These are phyloP conservation scores for Mus caroli DNA, from an alignment of 2,797 vertebrate species.

Conservation along the genomic window DNA sequence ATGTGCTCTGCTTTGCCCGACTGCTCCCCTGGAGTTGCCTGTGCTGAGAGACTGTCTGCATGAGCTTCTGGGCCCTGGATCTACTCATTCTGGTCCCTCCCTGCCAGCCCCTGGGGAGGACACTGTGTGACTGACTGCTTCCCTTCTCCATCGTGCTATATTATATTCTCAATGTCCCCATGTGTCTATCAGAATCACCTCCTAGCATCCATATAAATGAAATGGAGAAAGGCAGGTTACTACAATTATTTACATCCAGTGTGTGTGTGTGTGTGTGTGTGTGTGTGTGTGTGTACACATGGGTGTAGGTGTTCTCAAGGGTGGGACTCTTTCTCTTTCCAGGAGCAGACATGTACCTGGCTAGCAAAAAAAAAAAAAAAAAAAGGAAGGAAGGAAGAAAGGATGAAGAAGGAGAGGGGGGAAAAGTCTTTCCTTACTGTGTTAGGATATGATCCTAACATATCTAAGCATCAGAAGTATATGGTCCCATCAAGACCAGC, in stretches of 20 bases:
- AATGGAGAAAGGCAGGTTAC: neutral
- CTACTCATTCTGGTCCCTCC: neutral
- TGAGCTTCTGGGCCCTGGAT: neutral
- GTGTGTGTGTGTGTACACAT: neutral
- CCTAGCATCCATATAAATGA: neutral
- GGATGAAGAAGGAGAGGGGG: too few relatives aligned
- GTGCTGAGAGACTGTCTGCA: neutral
- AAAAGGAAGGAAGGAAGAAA: too few relatives aligned
- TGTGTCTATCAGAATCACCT: neutral
- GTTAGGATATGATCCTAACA: neutral
- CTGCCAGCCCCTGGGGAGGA: neutral
- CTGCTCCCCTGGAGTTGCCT: neutral
- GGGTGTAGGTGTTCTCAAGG: neutral
- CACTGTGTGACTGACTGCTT: neutral
- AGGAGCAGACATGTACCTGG: neutral
- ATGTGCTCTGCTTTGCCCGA: neutral
- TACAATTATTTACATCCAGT: neutral
- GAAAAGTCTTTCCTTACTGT: neutral
- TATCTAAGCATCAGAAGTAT: neutral
- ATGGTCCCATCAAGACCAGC: neutral
- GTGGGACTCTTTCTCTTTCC: neutral
- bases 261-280: neutral
- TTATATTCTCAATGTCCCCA: slow-evolving; percentile 23
- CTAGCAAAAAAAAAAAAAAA: neutral
- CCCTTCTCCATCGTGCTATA: neutral